Conservation (phyloP, 2,888 invertebrate genomes). For the Petrolisthes cinctipes region DNA sequence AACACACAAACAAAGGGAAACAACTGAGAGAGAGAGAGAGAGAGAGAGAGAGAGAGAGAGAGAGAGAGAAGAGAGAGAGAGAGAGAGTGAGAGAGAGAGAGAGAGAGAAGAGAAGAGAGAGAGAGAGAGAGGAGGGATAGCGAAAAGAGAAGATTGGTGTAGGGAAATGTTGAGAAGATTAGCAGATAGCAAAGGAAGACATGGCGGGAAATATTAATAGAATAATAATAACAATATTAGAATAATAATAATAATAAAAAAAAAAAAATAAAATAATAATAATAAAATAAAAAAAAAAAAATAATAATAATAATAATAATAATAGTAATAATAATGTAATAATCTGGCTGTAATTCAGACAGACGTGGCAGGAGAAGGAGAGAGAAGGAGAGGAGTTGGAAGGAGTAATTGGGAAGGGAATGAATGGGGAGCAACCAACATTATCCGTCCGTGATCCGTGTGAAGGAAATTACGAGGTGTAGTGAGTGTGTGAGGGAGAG, state of each 20-base stretch:
- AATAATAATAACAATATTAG: not conserved
- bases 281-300: not conserved
- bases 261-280: not conserved
- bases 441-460: too few relatives aligned
- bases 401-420: too few relatives aligned
- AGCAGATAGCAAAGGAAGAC: not conserved
- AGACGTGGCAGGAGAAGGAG: not conserved
- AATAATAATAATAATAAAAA: not conserved
- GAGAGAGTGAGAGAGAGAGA: slow-evolving; percentile 27
- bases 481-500: not conserved
- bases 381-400: not conserved
- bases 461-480: not conserved
- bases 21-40: not conserved
- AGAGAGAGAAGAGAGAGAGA: slow-evolving; percentile 29
- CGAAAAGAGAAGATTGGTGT: not conserved
- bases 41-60: slow-evolving; percentile 18
- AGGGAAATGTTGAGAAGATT: not conserved
- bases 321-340: too few relatives aligned
- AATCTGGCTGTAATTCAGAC: not conserved
- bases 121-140: slow-evolving; percentile 12
- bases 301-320: too few relatives aligned
- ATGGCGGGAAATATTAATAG: not conserved
- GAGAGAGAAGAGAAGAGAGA: slow-evolving; percentile 2
- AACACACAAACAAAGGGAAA: not conserved
- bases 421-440: too few relatives aligned